Evolutionary conservation across 2,888 invertebrate species (phyloP), one percentile per base, ranked within the genome.

Genomic region (Lottia gigantea): DNA sequence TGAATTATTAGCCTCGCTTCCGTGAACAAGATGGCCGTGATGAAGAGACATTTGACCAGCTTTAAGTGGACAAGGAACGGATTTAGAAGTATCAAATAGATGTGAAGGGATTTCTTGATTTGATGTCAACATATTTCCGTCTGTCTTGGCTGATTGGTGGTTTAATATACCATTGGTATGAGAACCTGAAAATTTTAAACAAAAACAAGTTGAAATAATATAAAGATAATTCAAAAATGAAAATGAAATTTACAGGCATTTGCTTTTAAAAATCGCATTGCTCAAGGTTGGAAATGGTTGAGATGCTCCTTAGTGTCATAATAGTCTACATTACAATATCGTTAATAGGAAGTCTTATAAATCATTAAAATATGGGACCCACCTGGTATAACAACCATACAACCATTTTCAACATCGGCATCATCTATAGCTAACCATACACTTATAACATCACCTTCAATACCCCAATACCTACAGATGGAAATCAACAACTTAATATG

Each of bases 381-480:
- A 82, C 83, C 80, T 40, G 82, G 81, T 46, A 83, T 82, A 61
- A 82, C 83, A 49, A 76, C 68, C 82, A 84, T 81, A 61, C 83
- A 83, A 16, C 81, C 84, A 66, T 84, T 84, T 25, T 82, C 82
- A 16, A 72, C 72, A 70, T 80, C 80, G n/a, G 82, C 82, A 67
- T 80, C 80, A 67, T 84, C 84, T n/a, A 84, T 75, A 15, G 83
- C 83, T 31, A 82, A 70, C 82, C 82, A 82, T 12, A 78, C 82
- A 64, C 78, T 79, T 61, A 82, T 75, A 25, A 81, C 82, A 25
- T 78, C 78, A 1, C 82, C 82, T 14, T 79, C 79, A 19, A 82
- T 75, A 25, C 82, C 16, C n/a, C n/a, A 16, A n/a, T 45, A 55
- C 23, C n/a, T 55, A 3, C 6, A 31, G 31, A 31, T 31, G 31